These are phyloP conservation scores for Aspidiotus rigidus DNA, from an alignment of 2,888 invertebrate genomes.

Conservation along the genomic window DNA sequence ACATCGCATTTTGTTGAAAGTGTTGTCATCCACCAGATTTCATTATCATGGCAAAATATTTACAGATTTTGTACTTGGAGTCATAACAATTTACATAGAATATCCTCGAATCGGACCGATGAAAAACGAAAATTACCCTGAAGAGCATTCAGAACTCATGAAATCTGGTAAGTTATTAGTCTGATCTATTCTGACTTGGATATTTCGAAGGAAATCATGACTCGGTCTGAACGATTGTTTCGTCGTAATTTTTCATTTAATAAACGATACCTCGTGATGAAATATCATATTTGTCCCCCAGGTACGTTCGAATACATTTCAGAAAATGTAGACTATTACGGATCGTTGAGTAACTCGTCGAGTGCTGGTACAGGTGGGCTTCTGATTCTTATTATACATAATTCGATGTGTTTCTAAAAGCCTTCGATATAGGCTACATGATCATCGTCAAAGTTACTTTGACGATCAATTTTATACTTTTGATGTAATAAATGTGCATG, in stretches of 20 bases:
- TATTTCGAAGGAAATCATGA: background rate
- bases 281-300: background rate
- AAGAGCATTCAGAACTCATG: slow-evolving; percentile 11
- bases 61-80: too few relatives aligned
- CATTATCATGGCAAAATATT: too few relatives aligned
- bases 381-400: background rate
- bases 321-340: slow-evolving; percentile 21
- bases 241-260: too few relatives aligned
- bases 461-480: too few relatives aligned
- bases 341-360: slow-evolving; percentile 19
- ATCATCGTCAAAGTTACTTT: background rate
- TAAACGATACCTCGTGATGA: background rate
- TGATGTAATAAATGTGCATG: too few relatives aligned
- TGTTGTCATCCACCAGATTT: too few relatives aligned
- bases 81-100: too few relatives aligned
- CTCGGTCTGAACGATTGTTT: background rate
- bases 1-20: too few relatives aligned
- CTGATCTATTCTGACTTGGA: background rate
- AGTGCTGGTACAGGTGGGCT: slow-evolving; percentile 16
- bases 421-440: too few relatives aligned
- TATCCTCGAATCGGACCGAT: background rate
- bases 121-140: slow-evolving; percentile 18
- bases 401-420: too few relatives aligned
- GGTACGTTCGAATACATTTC: background rate
- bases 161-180: slow-evolving; percentile 9